Percentiles rank a stretch among this genome's conserved stretches.
Evolutionary conservation across 2,113 vertebrate genomes (phyloP).

Genomic region (Struthio camelus): DNA sequence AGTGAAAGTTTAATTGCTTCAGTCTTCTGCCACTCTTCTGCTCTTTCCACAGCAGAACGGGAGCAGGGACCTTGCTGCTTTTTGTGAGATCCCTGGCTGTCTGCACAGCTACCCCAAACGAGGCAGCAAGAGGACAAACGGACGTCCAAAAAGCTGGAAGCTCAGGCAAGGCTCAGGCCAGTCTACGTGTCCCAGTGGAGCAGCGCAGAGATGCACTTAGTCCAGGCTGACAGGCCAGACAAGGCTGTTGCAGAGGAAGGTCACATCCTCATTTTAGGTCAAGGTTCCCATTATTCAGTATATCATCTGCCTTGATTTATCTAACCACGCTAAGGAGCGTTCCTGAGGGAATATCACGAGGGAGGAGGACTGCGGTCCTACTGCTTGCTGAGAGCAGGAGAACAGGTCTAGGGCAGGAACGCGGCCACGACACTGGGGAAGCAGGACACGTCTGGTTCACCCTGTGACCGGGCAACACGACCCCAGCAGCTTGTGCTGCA

Average conservation of each 20-base stretch:
- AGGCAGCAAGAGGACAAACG: background rate
- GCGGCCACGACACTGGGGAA: background rate
- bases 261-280: background rate
- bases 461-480: background rate
- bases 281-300: accelerated
- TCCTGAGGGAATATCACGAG: accelerated
- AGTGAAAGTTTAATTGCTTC: background rate
- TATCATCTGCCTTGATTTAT: background rate
- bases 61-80: background rate
- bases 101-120: background rate
- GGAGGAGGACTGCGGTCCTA: background rate
- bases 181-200: accelerated
- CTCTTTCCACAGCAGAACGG: background rate
- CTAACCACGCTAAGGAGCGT: background rate
- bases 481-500: background rate
- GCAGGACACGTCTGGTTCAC: background rate
- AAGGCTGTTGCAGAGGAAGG: background rate
- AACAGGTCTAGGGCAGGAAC: accelerated
- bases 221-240: background rate
- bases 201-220: background rate
- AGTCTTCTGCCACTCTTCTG: background rate
- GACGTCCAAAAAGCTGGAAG: background rate
- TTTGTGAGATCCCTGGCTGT: background rate
- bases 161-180: background rate
- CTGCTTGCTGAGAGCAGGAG: background rate